Evolutionary conservation across 2,113 vertebrate species (phyloP).

Genomic region (Lethenteron reissneri): DNA sequence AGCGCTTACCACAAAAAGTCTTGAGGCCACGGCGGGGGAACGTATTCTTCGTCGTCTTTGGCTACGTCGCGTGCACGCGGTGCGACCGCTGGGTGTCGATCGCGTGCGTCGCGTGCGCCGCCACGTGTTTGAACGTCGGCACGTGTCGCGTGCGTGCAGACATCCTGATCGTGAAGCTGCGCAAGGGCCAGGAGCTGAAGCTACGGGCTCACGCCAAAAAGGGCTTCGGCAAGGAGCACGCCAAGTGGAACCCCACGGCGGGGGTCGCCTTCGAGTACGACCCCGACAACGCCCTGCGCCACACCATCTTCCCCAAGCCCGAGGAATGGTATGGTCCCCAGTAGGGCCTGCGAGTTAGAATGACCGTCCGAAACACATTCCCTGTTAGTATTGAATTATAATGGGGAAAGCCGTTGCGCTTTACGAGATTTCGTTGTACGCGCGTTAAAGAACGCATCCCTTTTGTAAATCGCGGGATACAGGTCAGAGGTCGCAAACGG

Average conservation of each 20-base stretch:
- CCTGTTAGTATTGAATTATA: too few relatives aligned
- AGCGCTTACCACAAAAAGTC: too few relatives aligned
- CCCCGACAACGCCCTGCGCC: constrained; percentile 71
- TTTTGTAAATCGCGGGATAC: too few relatives aligned
- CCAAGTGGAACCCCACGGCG: constrained; percentile 93
- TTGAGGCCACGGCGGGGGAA: too few relatives aligned
- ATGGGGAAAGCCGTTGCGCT: too few relatives aligned
- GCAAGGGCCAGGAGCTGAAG: constrained; percentile 81
- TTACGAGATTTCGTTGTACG: too few relatives aligned
- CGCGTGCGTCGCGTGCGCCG: not conserved
- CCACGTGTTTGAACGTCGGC: too few relatives aligned
- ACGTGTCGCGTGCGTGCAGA: constrained; percentile 23
- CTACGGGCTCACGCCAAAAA: constrained; percentile 85
- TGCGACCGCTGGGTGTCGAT: not conserved
- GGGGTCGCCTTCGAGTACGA: constrained; percentile 91
- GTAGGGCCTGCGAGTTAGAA: not conserved
- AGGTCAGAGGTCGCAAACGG: too few relatives aligned
- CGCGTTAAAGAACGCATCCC: too few relatives aligned
- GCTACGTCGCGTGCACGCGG: not conserved
- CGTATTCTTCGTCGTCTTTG: too few relatives aligned
- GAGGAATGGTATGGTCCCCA: constrained; percentile 53
- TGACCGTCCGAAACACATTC: not conserved
- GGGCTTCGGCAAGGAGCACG: constrained; percentile 89
- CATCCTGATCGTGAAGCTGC: constrained; percentile 77
- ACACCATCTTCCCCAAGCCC: constrained; percentile 78